Conservation (phyloP, 2,113 vertebrate species). For the Odontophorus gujanensis region DNA sequence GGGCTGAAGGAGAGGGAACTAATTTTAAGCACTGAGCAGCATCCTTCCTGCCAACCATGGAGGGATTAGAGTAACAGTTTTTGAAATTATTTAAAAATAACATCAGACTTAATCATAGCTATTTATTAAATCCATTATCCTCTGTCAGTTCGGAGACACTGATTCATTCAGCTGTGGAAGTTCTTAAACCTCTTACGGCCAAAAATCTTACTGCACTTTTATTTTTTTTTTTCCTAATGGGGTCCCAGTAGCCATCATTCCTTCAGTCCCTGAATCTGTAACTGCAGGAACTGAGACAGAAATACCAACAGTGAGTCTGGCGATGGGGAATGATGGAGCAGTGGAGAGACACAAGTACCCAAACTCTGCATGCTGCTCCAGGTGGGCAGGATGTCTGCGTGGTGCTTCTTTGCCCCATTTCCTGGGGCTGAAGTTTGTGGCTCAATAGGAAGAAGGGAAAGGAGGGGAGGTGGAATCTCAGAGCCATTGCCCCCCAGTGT, state of each 20-base stretch:
- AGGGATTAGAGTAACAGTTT: conserved; percentile 52
- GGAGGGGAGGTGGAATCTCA: background rate
- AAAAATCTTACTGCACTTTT: background rate
- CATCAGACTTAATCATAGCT: conserved; percentile 60
- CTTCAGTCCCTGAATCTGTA: background rate
- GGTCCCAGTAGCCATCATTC: background rate
- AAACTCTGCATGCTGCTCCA: background rate
- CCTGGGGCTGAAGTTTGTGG: background rate
- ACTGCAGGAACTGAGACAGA: background rate
- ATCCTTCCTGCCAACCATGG: background rate
- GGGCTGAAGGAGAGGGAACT: background rate
- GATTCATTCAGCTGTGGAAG: conserved; percentile 2
- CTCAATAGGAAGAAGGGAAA: background rate
- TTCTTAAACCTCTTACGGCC: background rate
- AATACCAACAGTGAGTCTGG: background rate
- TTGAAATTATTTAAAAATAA: conserved; percentile 62
- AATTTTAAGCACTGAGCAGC: conserved; percentile 56
- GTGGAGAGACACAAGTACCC: background rate
- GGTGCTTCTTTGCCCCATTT: no score
- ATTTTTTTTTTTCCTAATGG: background rate
- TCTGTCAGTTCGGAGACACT: conserved; percentile 35
- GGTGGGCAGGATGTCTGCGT: fast-evolving
- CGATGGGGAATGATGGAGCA: fast-evolving
- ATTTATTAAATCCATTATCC: conserved; percentile 63
- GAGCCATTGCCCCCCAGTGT: background rate